A percentile compares a stretch with the other conserved stretches of the same genome.
phyloP scores from a whole-genome alignment of 2,113 vertebrate species.

The Psittacula cyanocephala region DNA sequence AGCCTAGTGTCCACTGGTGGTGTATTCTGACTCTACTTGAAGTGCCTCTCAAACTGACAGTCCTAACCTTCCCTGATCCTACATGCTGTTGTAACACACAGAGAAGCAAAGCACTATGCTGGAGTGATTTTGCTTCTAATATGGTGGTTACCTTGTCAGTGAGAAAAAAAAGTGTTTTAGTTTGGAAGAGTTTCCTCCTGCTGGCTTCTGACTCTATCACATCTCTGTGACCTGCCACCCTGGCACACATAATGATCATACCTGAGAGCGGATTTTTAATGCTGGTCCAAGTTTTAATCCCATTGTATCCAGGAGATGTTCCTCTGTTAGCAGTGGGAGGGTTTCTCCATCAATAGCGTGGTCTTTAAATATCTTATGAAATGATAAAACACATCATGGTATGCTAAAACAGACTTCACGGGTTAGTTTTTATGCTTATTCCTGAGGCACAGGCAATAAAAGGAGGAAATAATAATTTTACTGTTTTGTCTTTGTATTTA shows the following conservation, averaged over 20 bases:
- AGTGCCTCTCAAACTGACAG: not conserved
- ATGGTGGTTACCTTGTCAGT: not conserved
- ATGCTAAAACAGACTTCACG: not conserved
- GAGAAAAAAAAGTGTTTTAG: not conserved
- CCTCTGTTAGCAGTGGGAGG: slow-evolving; percentile 91
- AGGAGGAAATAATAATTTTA: not conserved
- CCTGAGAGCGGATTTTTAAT: slow-evolving; percentile 95
- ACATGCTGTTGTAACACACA: fast-evolving
- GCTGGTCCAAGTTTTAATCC: slow-evolving; percentile 93
- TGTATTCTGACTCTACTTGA: not conserved
- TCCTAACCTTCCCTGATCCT: not conserved
- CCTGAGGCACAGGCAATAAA: not conserved
- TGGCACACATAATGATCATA: slow-evolving; percentile 25
- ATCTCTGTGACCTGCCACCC: not conserved
- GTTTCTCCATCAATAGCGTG: slow-evolving; percentile 96
- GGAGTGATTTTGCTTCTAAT: not conserved
- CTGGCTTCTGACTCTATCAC: not conserved
- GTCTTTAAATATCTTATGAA: slow-evolving; percentile 87
- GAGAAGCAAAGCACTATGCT: not conserved
- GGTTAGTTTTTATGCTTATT: not conserved
- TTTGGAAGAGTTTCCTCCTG: not conserved
- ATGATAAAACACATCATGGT: slow-evolving; percentile 22
- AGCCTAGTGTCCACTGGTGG: not conserved
- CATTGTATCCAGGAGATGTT: slow-evolving; percentile 92
- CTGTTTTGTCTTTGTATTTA: not conserved